phyloP scores from a whole-genome alignment of 2,113 vertebrate species.

The Herpetotheres cachinnans region DNA sequence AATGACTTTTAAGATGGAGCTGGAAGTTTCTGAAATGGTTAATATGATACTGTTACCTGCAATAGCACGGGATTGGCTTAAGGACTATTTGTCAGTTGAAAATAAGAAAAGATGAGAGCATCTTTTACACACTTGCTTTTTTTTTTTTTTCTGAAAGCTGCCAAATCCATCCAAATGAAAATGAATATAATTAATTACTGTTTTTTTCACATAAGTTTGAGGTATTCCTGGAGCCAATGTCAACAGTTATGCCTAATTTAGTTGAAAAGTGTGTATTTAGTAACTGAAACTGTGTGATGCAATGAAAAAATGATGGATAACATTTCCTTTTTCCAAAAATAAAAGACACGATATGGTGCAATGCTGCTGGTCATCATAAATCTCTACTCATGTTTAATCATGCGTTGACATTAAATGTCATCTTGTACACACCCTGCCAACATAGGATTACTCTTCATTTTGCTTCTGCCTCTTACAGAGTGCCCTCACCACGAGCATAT shows the following conservation, averaged over 20 bases:
- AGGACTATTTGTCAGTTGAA: background rate
- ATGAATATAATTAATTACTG: background rate
- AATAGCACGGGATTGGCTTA: background rate
- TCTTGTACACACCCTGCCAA: background rate
- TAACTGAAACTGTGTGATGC: background rate
- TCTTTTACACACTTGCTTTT: background rate
- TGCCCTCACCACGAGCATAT: fast-evolving
- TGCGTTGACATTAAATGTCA: background rate
- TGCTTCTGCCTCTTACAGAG: background rate
- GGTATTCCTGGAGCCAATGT: background rate
- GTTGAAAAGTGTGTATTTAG: background rate
- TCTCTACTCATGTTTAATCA: background rate
- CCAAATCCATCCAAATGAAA: background rate
- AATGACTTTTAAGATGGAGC: background rate
- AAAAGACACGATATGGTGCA: background rate
- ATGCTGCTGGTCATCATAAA: background rate
- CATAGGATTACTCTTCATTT: background rate
- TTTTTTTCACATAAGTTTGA: background rate
- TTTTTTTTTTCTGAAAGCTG: background rate
- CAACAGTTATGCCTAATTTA: background rate
- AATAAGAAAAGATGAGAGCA: background rate
- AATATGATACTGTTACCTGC: background rate
- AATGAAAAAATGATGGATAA: background rate
- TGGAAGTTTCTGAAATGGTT: background rate
- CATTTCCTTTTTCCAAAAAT: background rate